Evolutionary conservation across 2,113 vertebrate genomes (phyloP), one percentile per base, ranked within the genome.

Genomic region (Lagopus leucura): DNA sequence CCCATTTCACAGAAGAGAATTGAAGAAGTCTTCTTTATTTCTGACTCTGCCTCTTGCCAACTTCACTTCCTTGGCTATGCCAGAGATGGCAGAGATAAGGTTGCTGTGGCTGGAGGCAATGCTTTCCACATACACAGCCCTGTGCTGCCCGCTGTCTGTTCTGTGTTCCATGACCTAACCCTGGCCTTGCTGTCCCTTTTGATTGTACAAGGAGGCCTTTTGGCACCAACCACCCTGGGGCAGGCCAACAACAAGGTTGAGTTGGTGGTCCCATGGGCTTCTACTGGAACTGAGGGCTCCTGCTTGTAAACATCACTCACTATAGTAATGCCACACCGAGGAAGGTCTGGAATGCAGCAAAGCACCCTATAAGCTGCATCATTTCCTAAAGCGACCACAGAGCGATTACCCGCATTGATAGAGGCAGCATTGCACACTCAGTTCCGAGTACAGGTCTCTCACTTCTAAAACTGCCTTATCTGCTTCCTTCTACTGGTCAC

Each of bases 41-140:
- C 58, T 47, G 32, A 3, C 63, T 75, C 45, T 27, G n/a, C 48
- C 40, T 75, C 24, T 28, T 87, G 64, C 25, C 13, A 57, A 58
- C 84, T 84, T 92, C 83, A 88, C 79, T 92, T 92, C 79, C 34
- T 27, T 8, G 16, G 30, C 6, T 40, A 45, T 55, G 54, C 28
- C 54, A 57, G 54, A 54, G 20, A 7, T 52, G 67, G 57, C 64
- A 82, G 67, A 47, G 55, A 6, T 7, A 34, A 30, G 38, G 34
- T 55, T 2, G 43, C 16, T 0, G 45, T 17, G 11, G 10, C 16
- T 0, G 4, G 48, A 63, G 52, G 27, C 15, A 3, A 15, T 1
- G 5, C 22, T 30, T 11, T 19, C 17, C 17, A 57, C 30, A 32
- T 8, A 5, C 54, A 57, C 54, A 18, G 54, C 30, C 30, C 54